Conservation (phyloP, 2,113 vertebrate species). For the Isurus oxyrinchus region DNA sequence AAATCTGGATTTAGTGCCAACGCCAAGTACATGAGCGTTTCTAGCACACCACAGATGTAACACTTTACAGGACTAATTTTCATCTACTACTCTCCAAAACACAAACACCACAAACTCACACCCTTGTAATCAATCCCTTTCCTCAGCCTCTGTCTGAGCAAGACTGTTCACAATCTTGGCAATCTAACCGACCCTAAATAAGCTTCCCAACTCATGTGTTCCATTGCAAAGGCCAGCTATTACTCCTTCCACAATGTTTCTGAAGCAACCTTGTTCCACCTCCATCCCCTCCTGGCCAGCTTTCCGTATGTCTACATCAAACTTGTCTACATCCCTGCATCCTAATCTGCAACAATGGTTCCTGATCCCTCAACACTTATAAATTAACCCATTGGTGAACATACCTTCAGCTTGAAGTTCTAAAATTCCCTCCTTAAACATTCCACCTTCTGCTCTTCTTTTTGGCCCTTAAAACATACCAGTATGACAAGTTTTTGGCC, state of each 20-base stretch:
- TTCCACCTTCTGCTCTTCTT: neutral
- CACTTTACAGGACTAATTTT: neutral
- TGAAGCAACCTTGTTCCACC: neutral
- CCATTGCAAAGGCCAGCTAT: neutral
- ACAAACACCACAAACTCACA: neutral
- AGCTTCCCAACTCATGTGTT: neutral
- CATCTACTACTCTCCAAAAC: neutral
- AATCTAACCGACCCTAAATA: neutral
- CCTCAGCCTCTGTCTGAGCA: neutral
- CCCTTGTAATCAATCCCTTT: neutral
- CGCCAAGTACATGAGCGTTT: neutral
- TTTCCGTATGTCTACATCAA: neutral
- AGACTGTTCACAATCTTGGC: neutral
- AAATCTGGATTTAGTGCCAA: neutral
- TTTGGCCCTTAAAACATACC: neutral
- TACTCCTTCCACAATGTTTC: neutral
- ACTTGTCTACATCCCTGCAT: neutral
- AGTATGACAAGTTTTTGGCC: neutral
- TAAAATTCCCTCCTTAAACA: neutral
- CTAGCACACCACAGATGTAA: too few species aligned
- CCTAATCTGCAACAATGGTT: neutral
- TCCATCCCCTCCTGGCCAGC: neutral
- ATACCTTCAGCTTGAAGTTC: neutral
- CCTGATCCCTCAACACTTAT: too few species aligned
- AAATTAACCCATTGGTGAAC: neutral